These are phyloP conservation scores for Micrasema minimum DNA, from an alignment of 1,140 invertebrate species.

Conservation along the genomic window DNA sequence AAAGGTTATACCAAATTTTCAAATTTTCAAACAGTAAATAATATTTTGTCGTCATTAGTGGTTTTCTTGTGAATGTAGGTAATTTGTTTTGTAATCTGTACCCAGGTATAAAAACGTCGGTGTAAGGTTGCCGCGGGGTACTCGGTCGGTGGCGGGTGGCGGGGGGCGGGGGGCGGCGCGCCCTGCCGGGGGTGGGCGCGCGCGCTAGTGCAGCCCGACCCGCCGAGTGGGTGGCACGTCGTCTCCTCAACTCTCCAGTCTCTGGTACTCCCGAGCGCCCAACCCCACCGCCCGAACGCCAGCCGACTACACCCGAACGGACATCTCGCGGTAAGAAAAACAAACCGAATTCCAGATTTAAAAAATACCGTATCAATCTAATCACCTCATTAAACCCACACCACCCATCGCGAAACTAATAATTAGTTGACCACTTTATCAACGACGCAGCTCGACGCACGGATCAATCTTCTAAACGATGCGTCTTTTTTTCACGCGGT, in stretches of 20 bases:
- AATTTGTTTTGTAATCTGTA: too few species aligned
- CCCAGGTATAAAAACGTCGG: not conserved
- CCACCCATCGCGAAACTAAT: conserved; percentile 23
- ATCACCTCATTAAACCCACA: not conserved
- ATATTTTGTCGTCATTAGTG: too few species aligned
- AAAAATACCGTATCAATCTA: not conserved
- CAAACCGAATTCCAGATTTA: not conserved
- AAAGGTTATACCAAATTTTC: too few species aligned
- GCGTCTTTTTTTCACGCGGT: not conserved
- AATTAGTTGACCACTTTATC: not conserved
- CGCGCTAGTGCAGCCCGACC: conserved; percentile 49
- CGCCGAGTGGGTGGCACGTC: conserved; percentile 52
- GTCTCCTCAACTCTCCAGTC: conserved; percentile 20
- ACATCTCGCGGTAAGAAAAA: conserved; percentile 22
- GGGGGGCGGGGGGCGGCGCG: conserved; percentile 34
- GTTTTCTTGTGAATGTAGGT: too few species aligned
- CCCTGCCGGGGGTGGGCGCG: conserved; percentile 34
- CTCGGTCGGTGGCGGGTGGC: not conserved
- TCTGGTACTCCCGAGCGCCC: conserved; percentile 5
- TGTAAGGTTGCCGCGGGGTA: too few species aligned
- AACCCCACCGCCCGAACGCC: not conserved
- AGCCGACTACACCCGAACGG: conserved; percentile 13
- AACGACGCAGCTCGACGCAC: not conserved
- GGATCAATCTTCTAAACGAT: not conserved
- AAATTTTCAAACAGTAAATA: too few species aligned